Conservation (phyloP, 2,113 vertebrate genomes). For the Anthoscopus minutus region DNA sequence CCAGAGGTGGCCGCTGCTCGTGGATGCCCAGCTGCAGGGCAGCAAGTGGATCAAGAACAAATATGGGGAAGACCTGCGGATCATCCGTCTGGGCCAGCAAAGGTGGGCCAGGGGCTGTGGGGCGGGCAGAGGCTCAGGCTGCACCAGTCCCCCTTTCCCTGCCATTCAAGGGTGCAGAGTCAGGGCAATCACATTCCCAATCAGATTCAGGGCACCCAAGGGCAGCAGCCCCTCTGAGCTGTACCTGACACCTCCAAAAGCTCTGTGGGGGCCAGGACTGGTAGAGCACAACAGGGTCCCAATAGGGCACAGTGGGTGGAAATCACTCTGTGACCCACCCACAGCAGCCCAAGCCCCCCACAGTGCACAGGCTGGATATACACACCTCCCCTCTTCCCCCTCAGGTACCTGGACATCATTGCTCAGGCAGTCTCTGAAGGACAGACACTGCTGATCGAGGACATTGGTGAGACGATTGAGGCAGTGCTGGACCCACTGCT, state of each 20-base stretch:
- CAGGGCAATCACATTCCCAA: neutral
- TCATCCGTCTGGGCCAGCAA: conserved; percentile 70
- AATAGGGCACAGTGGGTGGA: rapidly evolving
- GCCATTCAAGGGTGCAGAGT: neutral
- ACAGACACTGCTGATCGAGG: conserved; percentile 70
- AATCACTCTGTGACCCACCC: rapidly evolving
- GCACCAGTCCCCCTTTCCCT: neutral
- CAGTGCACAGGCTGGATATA: rapidly evolving
- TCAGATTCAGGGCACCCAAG: neutral
- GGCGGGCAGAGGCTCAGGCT: rapidly evolving
- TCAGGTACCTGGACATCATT: conserved; percentile 72
- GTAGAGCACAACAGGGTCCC: rapidly evolving
- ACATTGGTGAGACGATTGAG: conserved; percentile 66
- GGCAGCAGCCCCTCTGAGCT: neutral
- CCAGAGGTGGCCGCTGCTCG: conserved; percentile 71
- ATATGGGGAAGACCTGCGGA: conserved; percentile 20
- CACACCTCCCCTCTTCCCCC: rapidly evolving
- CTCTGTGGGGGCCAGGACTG: rapidly evolving
- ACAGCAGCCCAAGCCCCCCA: neutral
- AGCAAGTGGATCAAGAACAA: conserved; percentile 78
- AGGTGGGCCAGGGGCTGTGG: neutral
- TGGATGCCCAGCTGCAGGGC: conserved; percentile 75
- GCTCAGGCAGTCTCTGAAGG: conserved; percentile 66
- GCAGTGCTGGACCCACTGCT: conserved; percentile 71
- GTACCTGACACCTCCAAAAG: neutral